Conservation (phyloP, 2,113 vertebrate species). For the Microtus oregoni region DNA sequence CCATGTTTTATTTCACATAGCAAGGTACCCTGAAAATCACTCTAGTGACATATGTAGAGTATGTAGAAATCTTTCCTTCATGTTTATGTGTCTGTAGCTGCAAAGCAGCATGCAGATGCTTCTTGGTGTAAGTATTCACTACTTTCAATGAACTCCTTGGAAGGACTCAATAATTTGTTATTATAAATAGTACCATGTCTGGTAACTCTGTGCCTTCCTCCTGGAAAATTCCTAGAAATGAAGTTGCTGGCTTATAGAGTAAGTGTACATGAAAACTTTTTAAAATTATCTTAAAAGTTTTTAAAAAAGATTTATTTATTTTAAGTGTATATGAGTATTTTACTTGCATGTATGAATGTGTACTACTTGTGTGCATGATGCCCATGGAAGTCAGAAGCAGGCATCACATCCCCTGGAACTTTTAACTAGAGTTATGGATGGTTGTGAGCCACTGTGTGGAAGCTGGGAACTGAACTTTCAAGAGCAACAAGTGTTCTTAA, state of each 20-base stretch:
- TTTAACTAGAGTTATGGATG: neutral
- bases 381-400: neutral
- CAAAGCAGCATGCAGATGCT: neutral
- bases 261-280: neutral
- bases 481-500: neutral
- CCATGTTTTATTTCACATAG: slow-evolving; percentile 18
- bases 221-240: slow-evolving; percentile 23
- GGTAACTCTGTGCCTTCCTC: slow-evolving; percentile 39
- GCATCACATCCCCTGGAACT: neutral
- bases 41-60: neutral
- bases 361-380: neutral
- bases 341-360: neutral
- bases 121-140: neutral
- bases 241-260: slow-evolving; percentile 15
- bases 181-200: neutral
- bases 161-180: slow-evolving; percentile 18
- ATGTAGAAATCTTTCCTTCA: neutral
- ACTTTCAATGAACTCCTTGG: slow-evolving; percentile 45
- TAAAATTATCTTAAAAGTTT: neutral
- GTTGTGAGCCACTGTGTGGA: neutral
- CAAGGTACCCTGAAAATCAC: slow-evolving; percentile 16
- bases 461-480: neutral
- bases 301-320: neutral
- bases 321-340: neutral
- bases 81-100: neutral